These are phyloP conservation scores for Prunella himalayana DNA, from an alignment of 2,113 vertebrate genomes.

Conservation along the genomic window DNA sequence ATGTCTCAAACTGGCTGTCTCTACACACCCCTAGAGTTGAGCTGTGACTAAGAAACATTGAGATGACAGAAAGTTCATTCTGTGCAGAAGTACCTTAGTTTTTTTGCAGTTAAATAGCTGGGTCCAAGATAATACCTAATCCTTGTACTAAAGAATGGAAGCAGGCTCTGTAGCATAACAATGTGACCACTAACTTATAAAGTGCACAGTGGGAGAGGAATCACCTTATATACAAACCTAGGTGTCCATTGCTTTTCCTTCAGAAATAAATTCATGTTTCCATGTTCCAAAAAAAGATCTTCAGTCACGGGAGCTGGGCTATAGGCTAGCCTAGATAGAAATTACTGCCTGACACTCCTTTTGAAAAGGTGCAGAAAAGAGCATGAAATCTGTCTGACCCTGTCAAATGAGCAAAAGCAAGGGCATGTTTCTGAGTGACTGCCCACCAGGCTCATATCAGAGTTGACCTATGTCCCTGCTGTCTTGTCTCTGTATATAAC, in stretches of 20 bases:
- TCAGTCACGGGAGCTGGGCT: accelerated
- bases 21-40: not conserved
- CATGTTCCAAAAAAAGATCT: not conserved
- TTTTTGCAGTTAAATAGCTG: not conserved
- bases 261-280: not conserved
- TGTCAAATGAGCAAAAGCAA: not conserved
- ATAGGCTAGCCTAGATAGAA: not conserved
- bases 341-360: not conserved
- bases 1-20: not conserved
- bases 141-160: not conserved
- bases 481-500: not conserved
- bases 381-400: not conserved
- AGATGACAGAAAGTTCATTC: not conserved
- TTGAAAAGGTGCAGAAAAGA: not conserved
- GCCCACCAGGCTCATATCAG: not conserved
- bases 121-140: not conserved
- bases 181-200: not conserved
- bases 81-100: not conserved
- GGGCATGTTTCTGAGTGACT: not conserved
- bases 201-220: not conserved
- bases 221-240: not conserved
- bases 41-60: not conserved
- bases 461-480: not conserved
- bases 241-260: not conserved
- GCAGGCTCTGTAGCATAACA: not conserved